Evolutionary conservation across 2,113 vertebrate species (phyloP).

Genomic region (Dicerorhinus sumatrensis): DNA sequence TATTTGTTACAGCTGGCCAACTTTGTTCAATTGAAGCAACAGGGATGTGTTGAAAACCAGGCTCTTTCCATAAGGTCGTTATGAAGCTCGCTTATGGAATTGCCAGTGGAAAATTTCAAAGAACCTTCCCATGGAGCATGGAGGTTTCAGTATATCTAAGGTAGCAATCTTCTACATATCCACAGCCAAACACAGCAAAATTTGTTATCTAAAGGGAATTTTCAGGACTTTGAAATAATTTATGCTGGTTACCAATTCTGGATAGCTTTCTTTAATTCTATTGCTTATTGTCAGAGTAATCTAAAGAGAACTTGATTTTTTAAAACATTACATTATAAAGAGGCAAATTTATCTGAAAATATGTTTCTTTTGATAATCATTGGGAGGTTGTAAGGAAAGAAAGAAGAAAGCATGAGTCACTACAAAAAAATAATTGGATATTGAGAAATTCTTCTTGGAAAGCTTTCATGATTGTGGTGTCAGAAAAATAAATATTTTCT

Average conservation of each 20-base stretch:
- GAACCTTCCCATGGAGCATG: neutral
- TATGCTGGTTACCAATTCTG: neutral
- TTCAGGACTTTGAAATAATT: neutral
- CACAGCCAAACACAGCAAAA: neutral
- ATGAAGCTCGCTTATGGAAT: slow-evolving; percentile 50
- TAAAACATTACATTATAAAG: neutral
- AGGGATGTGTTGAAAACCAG: slow-evolving; percentile 44
- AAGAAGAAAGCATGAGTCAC: neutral
- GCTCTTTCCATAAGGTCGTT: slow-evolving; percentile 63
- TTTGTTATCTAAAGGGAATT: neutral
- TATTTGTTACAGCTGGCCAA: slow-evolving; percentile 65
- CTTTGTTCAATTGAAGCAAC: slow-evolving; percentile 62
- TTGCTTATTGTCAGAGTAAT: neutral
- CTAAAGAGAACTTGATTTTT: neutral
- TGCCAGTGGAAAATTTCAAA: slow-evolving; percentile 59
- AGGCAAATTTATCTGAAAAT: neutral
- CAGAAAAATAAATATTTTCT: neutral
- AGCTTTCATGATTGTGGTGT: neutral
- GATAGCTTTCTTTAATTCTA: neutral
- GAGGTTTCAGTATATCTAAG: neutral
- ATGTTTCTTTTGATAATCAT: neutral
- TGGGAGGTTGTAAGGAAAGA: neutral
- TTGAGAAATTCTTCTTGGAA: neutral
- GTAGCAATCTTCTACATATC: neutral
- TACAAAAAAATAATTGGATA: neutral